Base-by-base conservation (phyloP, 92 coral and sea anemone genomes). In the Diadumene lineata region DNA sequence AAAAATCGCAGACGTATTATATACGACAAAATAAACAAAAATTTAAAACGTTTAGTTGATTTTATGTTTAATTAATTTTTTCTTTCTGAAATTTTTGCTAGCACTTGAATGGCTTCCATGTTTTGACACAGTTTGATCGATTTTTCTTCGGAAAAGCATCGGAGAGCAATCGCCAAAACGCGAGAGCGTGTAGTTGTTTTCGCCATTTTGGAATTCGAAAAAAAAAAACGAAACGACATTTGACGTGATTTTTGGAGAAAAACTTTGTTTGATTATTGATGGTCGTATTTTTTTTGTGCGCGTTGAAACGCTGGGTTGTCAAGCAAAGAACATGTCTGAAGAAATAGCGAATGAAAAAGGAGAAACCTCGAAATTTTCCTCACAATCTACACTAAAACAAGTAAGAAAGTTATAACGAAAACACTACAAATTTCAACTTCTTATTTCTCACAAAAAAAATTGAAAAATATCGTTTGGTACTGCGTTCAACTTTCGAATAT, bases 81-180 rank as follows among this genome's bases (percentile, higher is more conserved):
- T n/a, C n/a, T n/a, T n/a, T n/a, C n/a, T n/a, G n/a, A n/a, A n/a
- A n/a, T 38, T 38, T 38, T 38, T 13, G 48, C 48, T 53, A 21
- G 60, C 60, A 53, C 60, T 53, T 21, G 60, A 53, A 53, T 53
- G 60, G 60, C 24, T 53, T 53, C 60, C n/a, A n/a, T n/a, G n/a
- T n/a, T n/a, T n/a, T n/a, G n/a, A n/a, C n/a, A n/a, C n/a, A n/a
- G n/a, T n/a, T 38, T 38, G 48, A 38, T 38, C 48, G 48, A 38
- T 4, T 13, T 13, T 69, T 46, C 7, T 60, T 51, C 75, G 75
- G 30, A 43, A 50, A 48, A 50, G 46, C 13, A 31, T 23, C 75
- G 75, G 38, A n/a, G n/a, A n/a, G n/a, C n/a, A n/a, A n/a, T 38
- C 48, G 64, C 50, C 63, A 46, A 70, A 70, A 44, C 24, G 75